phyloP scores from a whole-genome alignment of 2,113 vertebrate species.

The Calonectris borealis region DNA sequence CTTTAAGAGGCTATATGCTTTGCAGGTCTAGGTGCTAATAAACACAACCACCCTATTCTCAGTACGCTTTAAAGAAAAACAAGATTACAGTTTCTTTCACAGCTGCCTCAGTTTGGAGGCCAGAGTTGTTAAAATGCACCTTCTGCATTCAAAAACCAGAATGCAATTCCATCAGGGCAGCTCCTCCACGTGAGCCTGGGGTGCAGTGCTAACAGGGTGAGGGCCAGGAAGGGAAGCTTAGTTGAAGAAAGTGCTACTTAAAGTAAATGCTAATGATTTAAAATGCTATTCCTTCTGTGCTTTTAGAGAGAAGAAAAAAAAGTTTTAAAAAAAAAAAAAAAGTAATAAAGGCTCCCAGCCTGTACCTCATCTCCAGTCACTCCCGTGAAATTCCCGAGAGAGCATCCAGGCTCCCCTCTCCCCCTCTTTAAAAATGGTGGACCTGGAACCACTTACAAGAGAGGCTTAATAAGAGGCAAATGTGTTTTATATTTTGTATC shows the following conservation, averaged over 20 bases:
- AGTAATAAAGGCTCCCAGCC: constrained; percentile 77
- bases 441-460: constrained; percentile 82
- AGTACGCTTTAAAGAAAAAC: background rate
- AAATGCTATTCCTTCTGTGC: constrained; percentile 81
- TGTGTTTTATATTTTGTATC: constrained; percentile 85
- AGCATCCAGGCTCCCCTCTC: constrained; percentile 67
- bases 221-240: constrained; percentile 52
- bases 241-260: constrained; percentile 73
- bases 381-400: constrained; percentile 71
- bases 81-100: constrained; percentile 16
- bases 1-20: background rate
- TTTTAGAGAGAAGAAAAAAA: constrained; percentile 52
- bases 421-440: constrained; percentile 77
- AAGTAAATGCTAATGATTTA: constrained; percentile 78
- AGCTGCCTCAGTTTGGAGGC: background rate
- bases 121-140: constrained; percentile 24
- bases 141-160: constrained; percentile 17
- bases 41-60: constrained; percentile 7
- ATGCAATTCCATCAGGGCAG: constrained; percentile 20
- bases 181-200: background rate
- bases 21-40: background rate
- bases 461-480: constrained; percentile 83
- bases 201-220: background rate
- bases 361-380: constrained; percentile 82
- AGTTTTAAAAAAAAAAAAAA: background rate